Evolutionary conservation across 1,140 invertebrate genomes (phyloP), one percentile per base, ranked within the genome.

Genomic region (Tetramorium simillimum): DNA sequence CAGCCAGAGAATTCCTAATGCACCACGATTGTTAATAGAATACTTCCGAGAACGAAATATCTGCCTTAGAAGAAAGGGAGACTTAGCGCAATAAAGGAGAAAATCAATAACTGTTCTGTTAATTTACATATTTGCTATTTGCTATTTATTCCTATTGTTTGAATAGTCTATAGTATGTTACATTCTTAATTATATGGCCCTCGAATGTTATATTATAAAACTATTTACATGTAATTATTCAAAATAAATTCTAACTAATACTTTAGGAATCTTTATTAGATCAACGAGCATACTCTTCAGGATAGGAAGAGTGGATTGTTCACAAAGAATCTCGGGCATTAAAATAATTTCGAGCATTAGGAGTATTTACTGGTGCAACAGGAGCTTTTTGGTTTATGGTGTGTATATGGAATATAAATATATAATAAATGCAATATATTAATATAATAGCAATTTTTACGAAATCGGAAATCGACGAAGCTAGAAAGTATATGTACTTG

Each of bases 371-470:
- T 88, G 77, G 82, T 90, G 89, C 86, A 90, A 46, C 58, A 86
- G 89, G 76, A 90, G 75, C 85, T 90, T 90, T 86, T 90, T 90
- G 89, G 89, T 90, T 90, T 60, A 63, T 88, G 87, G 76, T 90
- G 88, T 63, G 51, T 88, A 24, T 78, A 33, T 69, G 75, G 70
- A 73, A 77, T 87, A 82, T 70, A 88, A 81, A 81, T 81, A 89
- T 86, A 86, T 51, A 58, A 81, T 86, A 86, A 81, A 51, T 65
- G 63, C 86, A 90, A 90, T 85, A 88, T 60, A 77, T 78, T 63
- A 63, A 46, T 75, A 80, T 89, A 89, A 84, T 62, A 63, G 53
- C 86, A 86, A 91, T 88, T 89, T 91, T 89, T 89, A 90, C 87
- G 78, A 91, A 86, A 89, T 88, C 58, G 65, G n/a, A 75, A 80